These are phyloP conservation scores for Hiodon tergisus DNA, from an alignment of 2,113 vertebrate genomes.

Conservation along the genomic window DNA sequence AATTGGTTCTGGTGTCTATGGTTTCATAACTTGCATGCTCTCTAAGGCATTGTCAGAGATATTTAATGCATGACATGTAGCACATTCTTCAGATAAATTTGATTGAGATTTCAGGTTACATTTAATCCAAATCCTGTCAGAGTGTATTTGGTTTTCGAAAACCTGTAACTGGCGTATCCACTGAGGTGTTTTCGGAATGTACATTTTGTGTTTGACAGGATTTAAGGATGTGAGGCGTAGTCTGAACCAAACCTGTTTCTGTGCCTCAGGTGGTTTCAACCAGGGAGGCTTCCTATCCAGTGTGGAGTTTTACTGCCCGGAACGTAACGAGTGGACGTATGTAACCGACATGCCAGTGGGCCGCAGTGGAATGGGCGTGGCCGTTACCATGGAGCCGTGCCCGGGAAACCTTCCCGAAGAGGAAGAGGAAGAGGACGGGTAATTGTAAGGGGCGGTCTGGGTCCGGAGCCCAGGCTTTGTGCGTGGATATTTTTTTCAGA, in stretches of 20 bases:
- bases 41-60: no score
- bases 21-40: no score
- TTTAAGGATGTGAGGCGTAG: no score
- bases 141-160: no score
- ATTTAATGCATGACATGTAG: no score
- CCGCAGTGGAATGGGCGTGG: constrained; percentile 70
- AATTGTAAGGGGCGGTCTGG: not conserved
- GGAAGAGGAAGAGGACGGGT: constrained; percentile 28
- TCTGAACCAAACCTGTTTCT: not conserved
- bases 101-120: no score
- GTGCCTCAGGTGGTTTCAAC: constrained; percentile 66
- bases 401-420: constrained; percentile 57
- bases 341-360: constrained; percentile 59
- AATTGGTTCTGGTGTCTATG: no score
- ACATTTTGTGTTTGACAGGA: not conserved
- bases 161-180: no score
- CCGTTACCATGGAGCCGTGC: constrained; percentile 77
- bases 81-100: no score
- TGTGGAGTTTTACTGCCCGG: constrained; percentile 64
- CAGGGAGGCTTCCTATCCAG: constrained; percentile 66
- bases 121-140: no score
- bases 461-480: not conserved
- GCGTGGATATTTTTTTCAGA: no score
- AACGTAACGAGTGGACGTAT: constrained; percentile 59
- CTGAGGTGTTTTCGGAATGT: no score